A percentile compares a stretch with the other conserved stretches of the same genome.
These are phyloP conservation scores for Cryptus armator DNA, from an alignment of 2,888 invertebrate genomes.

Conservation along the genomic window DNA sequence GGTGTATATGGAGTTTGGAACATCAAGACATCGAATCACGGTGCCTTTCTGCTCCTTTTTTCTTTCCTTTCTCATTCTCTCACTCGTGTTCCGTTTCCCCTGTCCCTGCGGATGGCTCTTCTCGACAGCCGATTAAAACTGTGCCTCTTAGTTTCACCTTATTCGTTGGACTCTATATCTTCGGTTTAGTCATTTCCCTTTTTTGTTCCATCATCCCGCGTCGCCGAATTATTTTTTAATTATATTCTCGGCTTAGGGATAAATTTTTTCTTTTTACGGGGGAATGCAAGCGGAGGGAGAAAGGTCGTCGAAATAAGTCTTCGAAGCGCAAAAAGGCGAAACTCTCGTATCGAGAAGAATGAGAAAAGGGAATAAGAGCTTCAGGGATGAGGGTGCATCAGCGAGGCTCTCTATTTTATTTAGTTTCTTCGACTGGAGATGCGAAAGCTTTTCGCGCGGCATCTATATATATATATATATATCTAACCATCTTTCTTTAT, in stretches of 20 bases:
- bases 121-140: slow-evolving; percentile 68
- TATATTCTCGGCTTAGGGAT: slow-evolving; percentile 65
- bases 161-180: slow-evolving; percentile 54
- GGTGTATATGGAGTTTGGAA: slow-evolving; percentile 51
- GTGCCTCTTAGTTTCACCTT: slow-evolving; percentile 52
- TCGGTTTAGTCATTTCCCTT: slow-evolving; percentile 48
- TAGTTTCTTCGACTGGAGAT: slow-evolving; percentile 67
- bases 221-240: slow-evolving; percentile 67
- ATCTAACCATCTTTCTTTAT: slow-evolving; percentile 20
- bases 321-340: slow-evolving; percentile 9
- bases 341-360: slow-evolving; percentile 33
- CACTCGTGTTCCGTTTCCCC: slow-evolving; percentile 7
- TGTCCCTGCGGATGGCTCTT: slow-evolving; percentile 26
- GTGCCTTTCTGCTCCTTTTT: slow-evolving; percentile 52
- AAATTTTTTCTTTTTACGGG: background rate
- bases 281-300: background rate
- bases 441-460: slow-evolving; percentile 39
- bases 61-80: slow-evolving; percentile 34
- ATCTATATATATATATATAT: background rate
- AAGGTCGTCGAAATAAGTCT: slow-evolving; percentile 46
- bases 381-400: slow-evolving; percentile 39
- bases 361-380: slow-evolving; percentile 32
- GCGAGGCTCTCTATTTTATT: slow-evolving; percentile 68
- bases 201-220: slow-evolving; percentile 35
- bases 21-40: slow-evolving; percentile 62